phyloP scores from a whole-genome alignment of 2,888 invertebrate species.

The Cosmia pyralina region DNA sequence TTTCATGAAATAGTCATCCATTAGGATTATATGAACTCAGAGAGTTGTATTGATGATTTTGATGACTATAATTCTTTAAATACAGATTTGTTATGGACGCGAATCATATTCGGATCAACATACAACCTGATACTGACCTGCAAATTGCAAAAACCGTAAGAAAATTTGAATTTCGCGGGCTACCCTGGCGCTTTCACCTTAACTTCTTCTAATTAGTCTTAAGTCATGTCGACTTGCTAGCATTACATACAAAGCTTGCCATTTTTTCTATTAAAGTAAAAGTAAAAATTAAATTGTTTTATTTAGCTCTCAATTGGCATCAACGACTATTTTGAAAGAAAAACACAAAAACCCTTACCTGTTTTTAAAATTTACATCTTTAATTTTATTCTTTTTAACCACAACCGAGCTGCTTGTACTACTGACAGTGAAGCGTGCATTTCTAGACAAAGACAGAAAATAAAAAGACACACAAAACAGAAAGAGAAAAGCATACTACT shows the following conservation, averaged over 20 bases:
- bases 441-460: slow-evolving; percentile 52
- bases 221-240: neutral
- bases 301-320: slow-evolving; percentile 3
- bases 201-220: too few species aligned
- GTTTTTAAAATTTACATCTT: neutral
- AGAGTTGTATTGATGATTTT: too few species aligned
- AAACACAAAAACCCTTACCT: slow-evolving; percentile 34
- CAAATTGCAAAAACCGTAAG: too few species aligned
- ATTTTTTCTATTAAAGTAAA: neutral
- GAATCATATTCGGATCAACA: too few species aligned
- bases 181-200: too few species aligned
- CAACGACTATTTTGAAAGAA: slow-evolving; percentile 1
- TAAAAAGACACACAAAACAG: slow-evolving; percentile 19
- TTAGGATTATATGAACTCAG: too few species aligned
- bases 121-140: too few species aligned
- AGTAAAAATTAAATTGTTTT: too few species aligned
- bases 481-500: slow-evolving; percentile 34
- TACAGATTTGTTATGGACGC: too few species aligned
- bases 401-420: slow-evolving; percentile 27
- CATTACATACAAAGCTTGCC: neutral
- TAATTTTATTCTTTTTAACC: slow-evolving; percentile 10
- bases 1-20: too few species aligned
- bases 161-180: too few species aligned
- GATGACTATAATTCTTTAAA: too few species aligned
- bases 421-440: slow-evolving; percentile 30